Evolutionary conservation across 2,797 vertebrate species (phyloP), one percentile per base, ranked within the genome.

Genomic region (Echiichthys vipera): DNA sequence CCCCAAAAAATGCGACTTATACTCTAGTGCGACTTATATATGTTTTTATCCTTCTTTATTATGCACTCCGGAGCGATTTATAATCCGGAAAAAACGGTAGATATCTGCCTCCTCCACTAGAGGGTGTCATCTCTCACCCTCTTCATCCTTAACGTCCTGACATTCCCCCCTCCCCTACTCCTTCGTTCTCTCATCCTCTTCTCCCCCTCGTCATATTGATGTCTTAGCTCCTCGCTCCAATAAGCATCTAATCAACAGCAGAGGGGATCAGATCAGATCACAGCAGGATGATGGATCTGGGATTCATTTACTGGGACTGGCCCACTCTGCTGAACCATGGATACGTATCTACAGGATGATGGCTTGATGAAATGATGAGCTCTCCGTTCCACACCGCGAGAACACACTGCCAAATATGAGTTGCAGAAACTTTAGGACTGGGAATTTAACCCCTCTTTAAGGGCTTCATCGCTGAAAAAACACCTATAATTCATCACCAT

Each of bases 161-260:
- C 29, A 62, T 50, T 51, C 69, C 55, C 56, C 59, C 43, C 25
- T 22, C 22, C 25, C 25, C 4, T 13, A 4, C 14, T 36, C 34
- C 34, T 49, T 7, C 37, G 42, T 42, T 53, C 59, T 65, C 65
- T 47, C 20, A 47, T 36, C 30, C 29, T 70, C 20, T 14, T 1
- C 63, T 63, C 14, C 39, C 14, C 46, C 24, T 47, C 65, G 71
- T 86, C 79, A 79, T 93, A 94, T 94, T 89, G 91, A 94, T 91
- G 89, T 80, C 83, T 91, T 62, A 47, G 80, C 91, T 84, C 89
- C 85, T 88, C 84, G 82, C 93, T 89, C 88, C 90, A 89, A 90
- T 93, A 92, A 92, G 92, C 86, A 80, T 90, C 88, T 89, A 93
- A 94, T 95, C 92, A 93, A 93, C 90, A 92, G 85, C 84, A 90